A percentile compares a stretch with the other conserved stretches of the same genome.
Evolutionary conservation across 1,140 invertebrate genomes (phyloP).

Genomic region (Caenorhabditis brenneri): DNA sequence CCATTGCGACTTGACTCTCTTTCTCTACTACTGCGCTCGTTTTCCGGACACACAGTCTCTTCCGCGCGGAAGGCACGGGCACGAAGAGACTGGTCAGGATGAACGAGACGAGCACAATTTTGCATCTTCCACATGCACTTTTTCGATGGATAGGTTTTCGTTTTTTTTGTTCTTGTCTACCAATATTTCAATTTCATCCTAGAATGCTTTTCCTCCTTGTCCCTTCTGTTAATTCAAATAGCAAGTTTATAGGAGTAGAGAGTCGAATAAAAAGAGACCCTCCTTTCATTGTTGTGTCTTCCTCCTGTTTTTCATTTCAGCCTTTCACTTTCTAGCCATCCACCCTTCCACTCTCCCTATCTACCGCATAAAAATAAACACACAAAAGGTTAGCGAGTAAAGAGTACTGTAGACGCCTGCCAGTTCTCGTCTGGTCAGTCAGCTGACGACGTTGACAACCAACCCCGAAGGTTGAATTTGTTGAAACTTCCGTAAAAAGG

Average conservation of each 20-base stretch:
- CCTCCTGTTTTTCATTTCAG: not conserved
- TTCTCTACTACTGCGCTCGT: not conserved
- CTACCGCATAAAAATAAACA: not conserved
- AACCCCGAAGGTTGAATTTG: not conserved
- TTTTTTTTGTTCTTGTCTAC: not conserved
- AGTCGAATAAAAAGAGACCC: not conserved
- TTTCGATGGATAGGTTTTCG: not conserved
- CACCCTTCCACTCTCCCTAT: not conserved
- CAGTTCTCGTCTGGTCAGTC: not conserved
- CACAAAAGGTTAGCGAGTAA: slow-evolving; percentile 37
- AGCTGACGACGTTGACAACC: slow-evolving; percentile 11
- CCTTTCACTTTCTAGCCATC: slow-evolving; percentile 15
- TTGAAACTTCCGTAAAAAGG: not conserved
- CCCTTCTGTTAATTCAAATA: not conserved
- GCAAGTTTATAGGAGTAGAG: not conserved
- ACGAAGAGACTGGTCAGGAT: not conserved
- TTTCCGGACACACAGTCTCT: slow-evolving; percentile 20
- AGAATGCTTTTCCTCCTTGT: no score
- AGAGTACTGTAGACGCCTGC: slow-evolving; percentile 23
- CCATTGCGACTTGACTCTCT: slow-evolving; percentile 2
- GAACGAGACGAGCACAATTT: slow-evolving; percentile 10
- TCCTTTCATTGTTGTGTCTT: not conserved
- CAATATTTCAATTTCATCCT: not conserved
- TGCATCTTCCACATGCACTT: slow-evolving; percentile 26
- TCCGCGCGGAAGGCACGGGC: slow-evolving; percentile 26